Evolutionary conservation across 2,113 vertebrate genomes (phyloP).

Genomic region (Neopipo cinnamomea): DNA sequence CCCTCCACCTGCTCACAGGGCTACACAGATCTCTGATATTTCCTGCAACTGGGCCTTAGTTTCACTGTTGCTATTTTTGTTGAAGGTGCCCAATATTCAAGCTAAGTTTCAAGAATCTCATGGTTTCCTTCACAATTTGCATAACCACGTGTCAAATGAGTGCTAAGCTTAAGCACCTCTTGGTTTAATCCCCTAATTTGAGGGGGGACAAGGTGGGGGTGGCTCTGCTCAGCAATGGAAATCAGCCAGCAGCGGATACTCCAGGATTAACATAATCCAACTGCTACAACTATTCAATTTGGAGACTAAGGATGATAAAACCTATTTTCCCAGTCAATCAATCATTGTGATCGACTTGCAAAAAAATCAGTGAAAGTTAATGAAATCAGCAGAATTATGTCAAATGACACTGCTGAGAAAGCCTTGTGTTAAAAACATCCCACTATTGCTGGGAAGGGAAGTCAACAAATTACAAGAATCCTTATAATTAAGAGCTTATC

Average conservation of each 20-base stretch:
- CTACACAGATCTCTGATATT: accelerated
- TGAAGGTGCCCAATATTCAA: not conserved
- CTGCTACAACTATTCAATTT: slow-evolving; percentile 18
- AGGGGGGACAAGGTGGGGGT: not conserved
- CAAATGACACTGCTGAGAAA: not conserved
- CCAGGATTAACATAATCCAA: slow-evolving; percentile 44
- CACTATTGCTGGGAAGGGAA: not conserved
- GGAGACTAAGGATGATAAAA: slow-evolving; percentile 32
- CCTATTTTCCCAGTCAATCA: slow-evolving; percentile 37
- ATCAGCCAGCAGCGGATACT: not conserved
- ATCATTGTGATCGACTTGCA: not conserved
- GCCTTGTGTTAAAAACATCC: not conserved
- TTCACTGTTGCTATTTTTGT: not conserved
- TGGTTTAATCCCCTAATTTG: slow-evolving; percentile 43
- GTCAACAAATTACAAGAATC: slow-evolving; percentile 32
- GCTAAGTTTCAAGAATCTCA: not conserved
- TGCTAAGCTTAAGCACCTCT: slow-evolving; percentile 7
- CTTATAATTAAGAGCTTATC: slow-evolving; percentile 29
- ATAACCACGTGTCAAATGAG: not conserved
- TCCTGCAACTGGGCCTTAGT: not conserved
- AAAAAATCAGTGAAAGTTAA: not conserved
- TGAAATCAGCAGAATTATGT: slow-evolving; percentile 17
- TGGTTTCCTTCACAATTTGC: not conserved
- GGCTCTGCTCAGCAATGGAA: not conserved
- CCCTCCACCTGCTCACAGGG: not conserved